These are phyloP conservation scores for Actinostola sp. DNA, from an alignment of 92 coral and sea anemone species.

Conservation along the genomic window DNA sequence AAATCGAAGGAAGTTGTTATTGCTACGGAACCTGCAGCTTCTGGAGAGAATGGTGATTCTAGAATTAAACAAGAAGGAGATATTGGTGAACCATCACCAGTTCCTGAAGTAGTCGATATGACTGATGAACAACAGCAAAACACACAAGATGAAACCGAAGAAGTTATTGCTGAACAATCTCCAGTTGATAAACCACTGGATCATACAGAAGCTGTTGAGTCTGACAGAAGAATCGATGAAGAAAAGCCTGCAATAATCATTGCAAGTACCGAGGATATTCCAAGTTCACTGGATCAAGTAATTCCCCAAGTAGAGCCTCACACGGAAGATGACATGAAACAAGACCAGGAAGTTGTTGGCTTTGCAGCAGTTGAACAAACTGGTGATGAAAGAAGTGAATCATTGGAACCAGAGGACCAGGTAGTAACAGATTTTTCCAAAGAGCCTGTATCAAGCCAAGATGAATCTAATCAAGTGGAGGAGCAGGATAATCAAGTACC, in stretches of 20 bases:
- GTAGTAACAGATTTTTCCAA: background rate
- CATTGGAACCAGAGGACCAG: background rate
- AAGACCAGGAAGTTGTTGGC: background rate
- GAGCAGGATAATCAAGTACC: too few species aligned
- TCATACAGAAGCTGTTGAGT: background rate
- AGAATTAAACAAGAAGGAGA: too few species aligned
- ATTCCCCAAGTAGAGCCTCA: background rate
- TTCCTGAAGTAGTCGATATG: too few species aligned
- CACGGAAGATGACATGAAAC: background rate
- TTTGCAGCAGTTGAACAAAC: background rate
- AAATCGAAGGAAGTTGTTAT: slow-evolving; percentile 9
- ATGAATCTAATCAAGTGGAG: background rate
- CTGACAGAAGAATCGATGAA: background rate
- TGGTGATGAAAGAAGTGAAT: background rate
- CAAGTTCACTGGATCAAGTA: background rate
- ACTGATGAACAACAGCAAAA: too few species aligned
- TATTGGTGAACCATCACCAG: too few species aligned
- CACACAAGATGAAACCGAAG: too few species aligned
- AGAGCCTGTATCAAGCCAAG: background rate
- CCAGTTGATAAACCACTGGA: background rate
- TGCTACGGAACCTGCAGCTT: slow-evolving; percentile 11
- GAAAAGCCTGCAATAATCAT: background rate
- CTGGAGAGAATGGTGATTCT: slow-evolving; percentile 15
- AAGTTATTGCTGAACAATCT: too few species aligned
- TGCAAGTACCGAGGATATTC: background rate